These are phyloP conservation scores for Furcula furcula DNA, from an alignment of 2,888 invertebrate genomes.

Conservation along the genomic window DNA sequence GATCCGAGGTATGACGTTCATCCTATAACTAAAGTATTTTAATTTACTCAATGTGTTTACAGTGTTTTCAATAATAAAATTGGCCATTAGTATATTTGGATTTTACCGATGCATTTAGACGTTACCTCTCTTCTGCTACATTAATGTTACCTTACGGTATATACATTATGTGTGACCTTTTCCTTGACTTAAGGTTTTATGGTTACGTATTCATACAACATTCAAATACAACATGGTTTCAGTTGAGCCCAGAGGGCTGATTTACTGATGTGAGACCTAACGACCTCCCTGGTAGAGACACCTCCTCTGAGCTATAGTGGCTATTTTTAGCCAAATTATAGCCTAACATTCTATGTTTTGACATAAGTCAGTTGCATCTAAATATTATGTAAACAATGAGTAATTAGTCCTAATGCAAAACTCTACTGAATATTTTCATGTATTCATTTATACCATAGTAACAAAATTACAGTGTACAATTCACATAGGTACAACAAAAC, in stretches of 20 bases:
- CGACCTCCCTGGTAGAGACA: constrained; percentile 28
- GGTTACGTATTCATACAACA: constrained; percentile 11
- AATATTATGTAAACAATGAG: neutral
- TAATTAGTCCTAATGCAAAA: no score
- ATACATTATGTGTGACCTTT: constrained; percentile 16
- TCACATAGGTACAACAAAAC: no score
- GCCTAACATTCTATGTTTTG: constrained; percentile 4
- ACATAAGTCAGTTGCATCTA: neutral
- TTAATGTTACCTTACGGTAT: neutral
- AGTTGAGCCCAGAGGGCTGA: constrained; percentile 11
- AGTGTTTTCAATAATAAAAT: constrained; percentile 15
- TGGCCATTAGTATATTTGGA: constrained; percentile 11
- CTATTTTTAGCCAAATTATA: constrained; percentile 29
- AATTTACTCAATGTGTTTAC: constrained; percentile 18
- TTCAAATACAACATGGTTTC: constrained; percentile 23
- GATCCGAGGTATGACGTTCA: constrained; percentile 71
- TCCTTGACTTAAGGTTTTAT: constrained; percentile 21
- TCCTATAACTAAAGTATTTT: constrained; percentile 24
- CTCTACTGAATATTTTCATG: no score
- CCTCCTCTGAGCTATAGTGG: constrained; percentile 20
- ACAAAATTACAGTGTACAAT: no score
- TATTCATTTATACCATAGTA: no score
- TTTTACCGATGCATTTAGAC: constrained; percentile 4
- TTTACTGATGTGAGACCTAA: constrained; percentile 6
- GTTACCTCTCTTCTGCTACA: neutral